These are phyloP conservation scores for Ophthalmolycus amberensis DNA, from an alignment of 2,113 vertebrate species.

Conservation along the genomic window DNA sequence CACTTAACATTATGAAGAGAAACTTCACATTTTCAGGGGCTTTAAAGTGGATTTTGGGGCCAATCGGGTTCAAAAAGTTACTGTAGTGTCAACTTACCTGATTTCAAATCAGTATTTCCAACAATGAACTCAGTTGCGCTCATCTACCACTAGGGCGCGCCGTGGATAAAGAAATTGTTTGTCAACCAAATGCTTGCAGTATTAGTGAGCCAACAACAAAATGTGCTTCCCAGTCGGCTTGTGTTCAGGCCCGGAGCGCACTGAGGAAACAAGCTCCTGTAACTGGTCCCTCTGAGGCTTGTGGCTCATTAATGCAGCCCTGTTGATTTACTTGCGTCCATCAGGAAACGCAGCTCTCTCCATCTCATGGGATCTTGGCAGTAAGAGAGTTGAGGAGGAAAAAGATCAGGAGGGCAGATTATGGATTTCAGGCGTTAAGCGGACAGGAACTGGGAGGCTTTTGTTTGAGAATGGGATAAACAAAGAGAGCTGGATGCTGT, in stretches of 20 bases:
- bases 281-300: constrained; percentile 15
- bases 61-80: not conserved
- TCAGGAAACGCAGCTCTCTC: constrained; percentile 11
- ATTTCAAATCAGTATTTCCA: not conserved
- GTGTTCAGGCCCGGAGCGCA: constrained; percentile 23
- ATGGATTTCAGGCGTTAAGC: constrained; percentile 47
- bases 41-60: not conserved
- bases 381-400: constrained; percentile 6
- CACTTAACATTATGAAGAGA: no score
- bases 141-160: constrained; percentile 38
- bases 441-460: constrained; percentile 61
- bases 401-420: constrained; percentile 32
- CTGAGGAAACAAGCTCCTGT: constrained; percentile 20
- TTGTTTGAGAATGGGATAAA: constrained; percentile 62
- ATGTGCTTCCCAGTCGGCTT: no score
- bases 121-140: not conserved
- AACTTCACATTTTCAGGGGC: no score
- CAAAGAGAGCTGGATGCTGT: constrained; percentile 49
- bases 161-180: constrained; percentile 33
- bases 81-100: not conserved
- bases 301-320: constrained; percentile 20
- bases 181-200: not conserved
- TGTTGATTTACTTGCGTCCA: constrained; percentile 16
- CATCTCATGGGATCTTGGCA: constrained; percentile 25
- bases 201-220: no score